These are phyloP conservation scores for Maccullochella peelii DNA, from an alignment of 2,113 vertebrate genomes.

Conservation along the genomic window DNA sequence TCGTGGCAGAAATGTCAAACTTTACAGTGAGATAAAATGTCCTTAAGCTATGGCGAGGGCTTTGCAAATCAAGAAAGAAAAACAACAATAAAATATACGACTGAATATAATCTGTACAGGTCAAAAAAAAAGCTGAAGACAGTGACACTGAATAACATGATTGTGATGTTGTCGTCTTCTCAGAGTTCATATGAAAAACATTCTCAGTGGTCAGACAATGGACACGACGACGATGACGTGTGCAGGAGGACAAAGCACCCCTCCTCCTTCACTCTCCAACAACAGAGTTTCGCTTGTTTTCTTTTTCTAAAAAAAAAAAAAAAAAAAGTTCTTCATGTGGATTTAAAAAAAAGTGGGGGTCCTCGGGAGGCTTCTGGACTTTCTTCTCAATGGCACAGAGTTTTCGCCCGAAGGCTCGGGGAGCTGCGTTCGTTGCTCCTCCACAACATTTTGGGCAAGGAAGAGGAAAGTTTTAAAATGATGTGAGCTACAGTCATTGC, in stretches of 20 bases:
- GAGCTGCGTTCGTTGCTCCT: conserved; percentile 20
- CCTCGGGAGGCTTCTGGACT: conserved; percentile 46
- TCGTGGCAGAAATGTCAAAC: conserved; percentile 46
- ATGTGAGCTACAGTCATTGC: conserved; percentile 81
- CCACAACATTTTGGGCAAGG: conserved; percentile 58
- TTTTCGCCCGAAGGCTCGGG: conserved; percentile 74
- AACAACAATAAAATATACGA: conserved; percentile 67
- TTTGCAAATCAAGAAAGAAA: conserved; percentile 39
- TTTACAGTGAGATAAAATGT: conserved; percentile 64
- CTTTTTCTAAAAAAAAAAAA: conserved; percentile 39
- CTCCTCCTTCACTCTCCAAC: conserved; percentile 74
- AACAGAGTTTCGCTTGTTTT: conserved; percentile 52
- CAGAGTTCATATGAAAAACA: conserved; percentile 76
- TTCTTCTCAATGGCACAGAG: conserved; percentile 88
- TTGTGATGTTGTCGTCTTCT: conserved; percentile 65
- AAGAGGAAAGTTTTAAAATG: conserved; percentile 68
- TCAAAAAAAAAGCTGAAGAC: conserved; percentile 50
- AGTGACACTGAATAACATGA: conserved; percentile 67
- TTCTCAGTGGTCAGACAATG: conserved; percentile 93
- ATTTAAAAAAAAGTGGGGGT: conserved; percentile 69
- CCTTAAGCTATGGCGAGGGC: conserved; percentile 55
- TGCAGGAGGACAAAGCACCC: conserved; percentile 72
- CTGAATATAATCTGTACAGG: conserved; percentile 79
- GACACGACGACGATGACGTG: conserved; percentile 45
- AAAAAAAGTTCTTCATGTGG: conserved; percentile 75